Conservation (phyloP, 1,140 invertebrate genomes). For the Dinoponera quadriceps region DNA sequence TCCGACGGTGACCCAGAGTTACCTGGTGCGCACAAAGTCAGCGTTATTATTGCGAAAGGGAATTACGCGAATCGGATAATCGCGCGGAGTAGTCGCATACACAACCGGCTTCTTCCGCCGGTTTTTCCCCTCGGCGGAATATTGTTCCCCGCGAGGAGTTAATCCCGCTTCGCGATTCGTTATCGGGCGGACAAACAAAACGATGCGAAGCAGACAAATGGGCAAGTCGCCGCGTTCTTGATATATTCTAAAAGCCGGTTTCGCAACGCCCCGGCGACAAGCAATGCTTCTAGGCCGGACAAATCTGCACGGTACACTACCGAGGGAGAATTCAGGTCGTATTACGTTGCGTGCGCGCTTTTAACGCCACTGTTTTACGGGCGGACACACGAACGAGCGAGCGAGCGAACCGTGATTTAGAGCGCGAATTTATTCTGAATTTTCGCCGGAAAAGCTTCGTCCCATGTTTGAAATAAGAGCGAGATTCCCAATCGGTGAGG, state of each 20-base stretch:
- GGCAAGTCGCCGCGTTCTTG: not conserved
- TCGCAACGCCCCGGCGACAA: no score
- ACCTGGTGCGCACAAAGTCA: not conserved
- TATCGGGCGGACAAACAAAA: not conserved
- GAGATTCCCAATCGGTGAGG: no score
- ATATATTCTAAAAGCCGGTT: not conserved
- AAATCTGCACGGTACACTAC: not conserved
- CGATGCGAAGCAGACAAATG: slow-evolving; percentile 1
- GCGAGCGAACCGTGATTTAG: not conserved
- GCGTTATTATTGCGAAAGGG: slow-evolving; percentile 8
- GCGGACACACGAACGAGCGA: not conserved
- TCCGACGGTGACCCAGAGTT: not conserved
- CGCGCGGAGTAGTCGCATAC: not conserved
- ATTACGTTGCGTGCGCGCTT: not conserved
- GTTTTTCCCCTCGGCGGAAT: not conserved
- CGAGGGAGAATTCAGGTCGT: not conserved
- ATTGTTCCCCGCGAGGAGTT: not conserved
- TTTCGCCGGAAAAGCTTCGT: no score
- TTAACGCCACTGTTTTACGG: slow-evolving; percentile 23
- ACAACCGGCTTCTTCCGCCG: not conserved
- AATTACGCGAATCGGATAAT: slow-evolving; percentile 21
- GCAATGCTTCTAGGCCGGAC: not conserved
- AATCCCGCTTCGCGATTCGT: slow-evolving; percentile 1
- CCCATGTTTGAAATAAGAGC: no score
- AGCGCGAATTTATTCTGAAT: slow-evolving; percentile 6